These are phyloP conservation scores for Vimba vimba DNA, from an alignment of 2,113 vertebrate genomes.

Conservation along the genomic window DNA sequence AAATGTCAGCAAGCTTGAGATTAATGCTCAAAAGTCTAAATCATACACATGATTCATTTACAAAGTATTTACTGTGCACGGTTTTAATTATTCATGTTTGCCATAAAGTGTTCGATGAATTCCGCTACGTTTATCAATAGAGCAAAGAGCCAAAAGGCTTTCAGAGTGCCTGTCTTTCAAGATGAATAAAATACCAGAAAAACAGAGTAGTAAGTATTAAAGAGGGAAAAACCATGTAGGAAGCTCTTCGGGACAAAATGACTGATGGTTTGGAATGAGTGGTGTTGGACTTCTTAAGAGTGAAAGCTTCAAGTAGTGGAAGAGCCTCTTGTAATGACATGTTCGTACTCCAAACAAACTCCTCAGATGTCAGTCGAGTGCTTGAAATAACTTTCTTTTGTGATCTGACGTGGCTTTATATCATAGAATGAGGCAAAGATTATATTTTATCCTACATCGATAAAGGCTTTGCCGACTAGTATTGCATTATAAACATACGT, in stretches of 20 bases:
- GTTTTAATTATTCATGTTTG: conserved; percentile 40
- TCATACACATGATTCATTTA: neutral
- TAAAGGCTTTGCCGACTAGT: too few relatives aligned
- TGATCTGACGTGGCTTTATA: too few relatives aligned
- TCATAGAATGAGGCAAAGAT: too few relatives aligned
- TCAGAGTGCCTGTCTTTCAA: neutral
- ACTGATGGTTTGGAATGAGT: neutral
- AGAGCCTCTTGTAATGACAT: too few relatives aligned
- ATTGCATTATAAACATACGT: too few relatives aligned
- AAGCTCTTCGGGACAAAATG: neutral
- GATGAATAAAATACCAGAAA: neutral
- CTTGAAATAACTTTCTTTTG: too few relatives aligned
- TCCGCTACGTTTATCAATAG: conserved; percentile 15
- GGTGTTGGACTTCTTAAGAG: neutral
- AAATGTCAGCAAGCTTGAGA: conserved; percentile 51
- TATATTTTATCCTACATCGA: too few relatives aligned
- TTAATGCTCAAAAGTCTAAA: conserved; percentile 38
- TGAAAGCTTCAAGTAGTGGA: too few relatives aligned
- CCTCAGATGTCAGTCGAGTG: too few relatives aligned
- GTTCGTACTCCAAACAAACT: too few relatives aligned
- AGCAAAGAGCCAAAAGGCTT: neutral
- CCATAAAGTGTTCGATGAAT: conserved; percentile 37
- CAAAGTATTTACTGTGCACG: neutral
- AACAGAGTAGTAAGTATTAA: neutral
- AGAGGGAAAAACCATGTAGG: neutral